phyloP scores from a whole-genome alignment of 2,797 vertebrate species.

The Denticeps clupeoides region DNA sequence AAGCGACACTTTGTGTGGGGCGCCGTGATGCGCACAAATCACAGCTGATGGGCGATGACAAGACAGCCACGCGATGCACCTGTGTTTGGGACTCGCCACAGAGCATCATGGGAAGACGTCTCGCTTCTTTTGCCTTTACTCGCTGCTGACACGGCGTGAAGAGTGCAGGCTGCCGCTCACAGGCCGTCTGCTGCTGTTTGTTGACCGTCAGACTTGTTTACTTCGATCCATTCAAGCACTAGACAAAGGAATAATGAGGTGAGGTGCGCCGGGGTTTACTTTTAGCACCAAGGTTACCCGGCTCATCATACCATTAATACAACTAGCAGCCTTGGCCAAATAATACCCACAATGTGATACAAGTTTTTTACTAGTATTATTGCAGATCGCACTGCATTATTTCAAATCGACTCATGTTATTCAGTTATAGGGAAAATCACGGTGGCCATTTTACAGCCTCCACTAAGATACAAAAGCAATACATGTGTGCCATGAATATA shows the following conservation, averaged over 20 bases:
- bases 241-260: constrained; percentile 24
- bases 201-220: constrained; percentile 18
- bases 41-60: constrained; percentile 48
- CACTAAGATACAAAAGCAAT: too few relatives aligned
- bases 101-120: too few relatives aligned
- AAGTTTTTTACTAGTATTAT: too few relatives aligned
- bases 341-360: too few relatives aligned
- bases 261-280: constrained; percentile 25
- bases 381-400: too few relatives aligned
- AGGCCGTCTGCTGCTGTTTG: constrained; percentile 8
- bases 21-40: constrained; percentile 35
- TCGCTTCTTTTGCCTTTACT: too few relatives aligned
- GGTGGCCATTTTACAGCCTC: too few relatives aligned
- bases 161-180: background rate
- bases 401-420: too few relatives aligned
- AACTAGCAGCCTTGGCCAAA: constrained; percentile 30
- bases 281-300: constrained; percentile 46
- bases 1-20: constrained; percentile 40
- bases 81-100: too few relatives aligned
- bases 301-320: constrained; percentile 41
- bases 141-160: too few relatives aligned
- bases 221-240: constrained; percentile 14
- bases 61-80: constrained; percentile 44
- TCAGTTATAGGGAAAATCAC: too few relatives aligned
- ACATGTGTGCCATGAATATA: too few relatives aligned